phyloP scores from a whole-genome alignment of 2,797 vertebrate genomes.

The Pangasius mekongensis region DNA sequence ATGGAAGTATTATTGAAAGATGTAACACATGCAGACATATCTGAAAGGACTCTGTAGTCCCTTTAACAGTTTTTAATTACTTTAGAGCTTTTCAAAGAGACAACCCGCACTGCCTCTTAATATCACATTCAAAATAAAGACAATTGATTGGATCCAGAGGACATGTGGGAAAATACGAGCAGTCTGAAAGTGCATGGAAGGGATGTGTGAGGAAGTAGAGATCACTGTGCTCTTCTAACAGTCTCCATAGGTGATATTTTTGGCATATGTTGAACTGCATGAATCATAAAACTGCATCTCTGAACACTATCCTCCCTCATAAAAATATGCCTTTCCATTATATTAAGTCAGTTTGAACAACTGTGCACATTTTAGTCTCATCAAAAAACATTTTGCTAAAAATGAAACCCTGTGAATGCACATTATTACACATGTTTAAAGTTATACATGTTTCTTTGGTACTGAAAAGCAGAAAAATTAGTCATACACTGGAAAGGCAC shows the following conservation, averaged over 20 bases:
- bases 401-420: not conserved
- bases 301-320: not conserved
- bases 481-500: not conserved
- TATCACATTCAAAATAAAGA: conserved; percentile 38
- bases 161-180: not conserved
- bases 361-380: not conserved
- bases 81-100: conserved; percentile 43
- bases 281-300: not conserved
- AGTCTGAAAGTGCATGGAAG: not conserved
- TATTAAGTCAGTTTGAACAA: not conserved
- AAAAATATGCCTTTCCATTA: not conserved
- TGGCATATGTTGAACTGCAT: not conserved
- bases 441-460: not conserved
- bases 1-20: not conserved
- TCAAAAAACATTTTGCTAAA: not conserved
- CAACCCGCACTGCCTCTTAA: conserved; percentile 43
- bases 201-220: not conserved
- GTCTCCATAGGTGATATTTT: not conserved
- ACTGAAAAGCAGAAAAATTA: not conserved
- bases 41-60: not conserved
- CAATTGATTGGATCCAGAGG: conserved; percentile 21
- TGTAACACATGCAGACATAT: not conserved
- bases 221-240: not conserved
- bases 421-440: not conserved
- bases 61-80: conserved; percentile 50